Percentiles rank a stretch among this genome's conserved stretches.
Conservation (phyloP, 37 sponge, comb jelly and placozoan species). For the Agelas oroides region DNA sequence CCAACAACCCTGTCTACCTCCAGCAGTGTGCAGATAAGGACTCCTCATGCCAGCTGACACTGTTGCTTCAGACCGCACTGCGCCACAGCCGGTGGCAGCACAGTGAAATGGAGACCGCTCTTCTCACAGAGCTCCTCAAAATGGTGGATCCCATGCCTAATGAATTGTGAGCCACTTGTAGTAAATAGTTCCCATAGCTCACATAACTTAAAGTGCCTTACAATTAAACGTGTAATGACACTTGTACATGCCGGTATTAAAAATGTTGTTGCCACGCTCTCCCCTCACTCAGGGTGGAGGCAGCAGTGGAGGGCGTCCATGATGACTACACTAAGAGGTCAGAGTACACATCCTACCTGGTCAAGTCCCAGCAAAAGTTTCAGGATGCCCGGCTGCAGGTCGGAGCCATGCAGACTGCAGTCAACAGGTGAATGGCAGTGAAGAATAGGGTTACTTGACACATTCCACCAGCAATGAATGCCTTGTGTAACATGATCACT, state of each 20-base stretch:
- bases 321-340: conserved; percentile 47
- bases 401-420: conserved; percentile 11
- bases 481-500: too few relatives aligned
- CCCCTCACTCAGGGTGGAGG: conserved; percentile 59
- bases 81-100: conserved; percentile 40
- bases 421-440: conserved; percentile 53
- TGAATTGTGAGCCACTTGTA: conserved; percentile 36
- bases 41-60: conserved; percentile 15
- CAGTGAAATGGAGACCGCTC: conserved; percentile 29
- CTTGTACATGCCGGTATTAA: too few relatives aligned
- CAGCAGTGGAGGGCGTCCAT: conserved; percentile 30
- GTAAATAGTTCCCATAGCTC: too few relatives aligned
- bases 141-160: conserved; percentile 49
- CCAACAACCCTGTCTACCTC: conserved; percentile 9
- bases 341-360: conserved; percentile 59
- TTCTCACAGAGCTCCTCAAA: conserved; percentile 34
- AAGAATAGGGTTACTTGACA: too few relatives aligned
- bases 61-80: conserved; percentile 35
- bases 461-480: too few relatives aligned
- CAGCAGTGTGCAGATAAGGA: conserved; percentile 4
- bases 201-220: too few relatives aligned
- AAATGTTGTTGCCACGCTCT: too few relatives aligned
- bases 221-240: too few relatives aligned
- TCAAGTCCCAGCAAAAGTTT: conserved; percentile 53
- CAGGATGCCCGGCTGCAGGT: conserved; percentile 64